Evolutionary conservation across 2,113 vertebrate species (phyloP), one percentile per base, ranked within the genome.

Genomic region (Catagonus wagneri): DNA sequence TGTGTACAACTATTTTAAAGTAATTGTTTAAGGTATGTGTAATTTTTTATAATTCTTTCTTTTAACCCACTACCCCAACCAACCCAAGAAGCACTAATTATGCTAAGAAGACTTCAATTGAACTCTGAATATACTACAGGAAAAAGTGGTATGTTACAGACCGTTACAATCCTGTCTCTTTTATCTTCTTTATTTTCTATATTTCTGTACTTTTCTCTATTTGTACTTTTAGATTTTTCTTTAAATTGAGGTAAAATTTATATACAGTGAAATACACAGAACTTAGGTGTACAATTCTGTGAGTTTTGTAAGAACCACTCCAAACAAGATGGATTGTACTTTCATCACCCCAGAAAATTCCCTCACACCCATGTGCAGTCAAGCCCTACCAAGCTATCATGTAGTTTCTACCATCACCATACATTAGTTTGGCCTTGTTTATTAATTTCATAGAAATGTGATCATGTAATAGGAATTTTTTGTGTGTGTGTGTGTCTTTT

Each of bases 191-290:
- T 54, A 90, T 61, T 23, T 61, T 78, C 61, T 52, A 50, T 14
- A 86, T 72, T 29, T 56, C 16, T 80, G 6, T 56, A 65, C 22
- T 27, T 86, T 91, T 90, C 39, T 63, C 80, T 69, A 79, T 86
- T 80, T 91, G 27, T 61, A 79, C 32, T 79, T 75, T 23, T 63
- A 19, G 7, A 71, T 63, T 71, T 90, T 79, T 50, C 50, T 85
- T 86, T 39, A 90, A 90, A 84, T 44, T 85, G 15, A 71, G 32
- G 27, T 63, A 65, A 91, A 91, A 71, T 84, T 71, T 54, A 84
- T 25, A 79, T 60, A 61, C 19, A 71, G 72, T 78, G 27, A 89
- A 93, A 50, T 13, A 93, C 1, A 68, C 4, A 75, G 36, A 83
- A 14, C 16, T 34, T 22, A 89, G 32, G 50, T 32, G 5, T 68